Base-by-base conservation (phyloP, 2,797 vertebrate species). In the Morelia viridis region DNA sequence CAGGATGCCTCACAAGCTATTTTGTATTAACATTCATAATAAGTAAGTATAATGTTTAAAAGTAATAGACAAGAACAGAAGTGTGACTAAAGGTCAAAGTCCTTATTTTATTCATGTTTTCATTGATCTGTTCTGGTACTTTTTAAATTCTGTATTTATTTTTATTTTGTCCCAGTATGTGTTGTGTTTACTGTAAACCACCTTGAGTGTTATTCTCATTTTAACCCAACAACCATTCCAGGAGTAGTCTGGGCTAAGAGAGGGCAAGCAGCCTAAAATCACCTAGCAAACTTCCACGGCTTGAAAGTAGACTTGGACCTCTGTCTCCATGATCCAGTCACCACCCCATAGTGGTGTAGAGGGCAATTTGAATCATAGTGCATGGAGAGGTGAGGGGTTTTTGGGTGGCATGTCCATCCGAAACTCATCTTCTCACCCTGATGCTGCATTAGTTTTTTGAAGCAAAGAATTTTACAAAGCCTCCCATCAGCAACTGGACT, bases 11-110 rank as follows among this genome's bases (percentile, higher is more conserved):
- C 50, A 35, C n/a, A 0, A 31, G 53, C 5, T 87, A 11, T 53
- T 88, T 61, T 22, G 46, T n/a, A 87, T 31, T 87, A 61, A 62
- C 50, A 31, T 35, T 24, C 12, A 7, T 35, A 56, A 53, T 76
- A 46, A 91, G 31, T n/a, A 90, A 85, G 65, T n/a, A n/a, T 61
- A 76, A 46, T 65, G 5, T 76, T 76, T 76, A 86, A 85, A 68
- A 15, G 31, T 91, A 35, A 86, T 58, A 61, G 56, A n/a, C 5
- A 85, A 91, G 26, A 41, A 0, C 17, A 68, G 10, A 88, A 91
- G 5, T 58, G 58, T 76, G 15, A 11, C 56, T 85, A 57, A 84
- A 12, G 60, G 9, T 64, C 41, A 88, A 64, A 88, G 11, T 50
- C 61, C 60, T 46, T 64, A 76, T 76, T 76, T 76, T 31, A 76